These are phyloP conservation scores for Tragelaphus strepsiceros DNA, from an alignment of 2,113 vertebrate genomes.

Conservation along the genomic window DNA sequence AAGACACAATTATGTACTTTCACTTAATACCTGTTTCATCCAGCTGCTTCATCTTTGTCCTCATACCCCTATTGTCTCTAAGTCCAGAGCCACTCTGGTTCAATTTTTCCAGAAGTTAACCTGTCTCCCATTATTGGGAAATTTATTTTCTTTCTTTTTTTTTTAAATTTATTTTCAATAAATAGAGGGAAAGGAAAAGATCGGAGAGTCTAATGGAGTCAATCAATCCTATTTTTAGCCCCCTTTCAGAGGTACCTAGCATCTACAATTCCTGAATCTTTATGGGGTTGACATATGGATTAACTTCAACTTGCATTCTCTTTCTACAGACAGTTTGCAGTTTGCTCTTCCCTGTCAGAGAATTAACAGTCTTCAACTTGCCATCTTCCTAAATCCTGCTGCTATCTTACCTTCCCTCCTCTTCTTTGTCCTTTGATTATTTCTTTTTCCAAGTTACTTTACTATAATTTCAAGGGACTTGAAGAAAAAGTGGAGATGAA, in stretches of 20 bases:
- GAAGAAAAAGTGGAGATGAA: neutral
- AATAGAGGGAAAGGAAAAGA: neutral
- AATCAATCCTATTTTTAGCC: neutral
- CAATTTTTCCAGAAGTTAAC: neutral
- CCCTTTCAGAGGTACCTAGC: neutral
- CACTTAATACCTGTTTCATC: neutral
- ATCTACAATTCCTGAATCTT: neutral
- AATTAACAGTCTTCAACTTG: neutral
- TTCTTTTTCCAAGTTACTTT: slow-evolving; percentile 17
- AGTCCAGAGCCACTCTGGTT: neutral
- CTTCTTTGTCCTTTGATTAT: neutral
- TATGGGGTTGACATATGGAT: neutral
- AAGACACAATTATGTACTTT: neutral
- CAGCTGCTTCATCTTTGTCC: neutral
- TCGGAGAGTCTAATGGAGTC: neutral
- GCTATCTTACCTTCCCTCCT: neutral
- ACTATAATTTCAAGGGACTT: neutral
- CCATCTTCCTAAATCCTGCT: neutral
- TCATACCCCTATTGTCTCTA: neutral
- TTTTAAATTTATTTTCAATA: neutral
- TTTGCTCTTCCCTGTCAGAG: neutral
- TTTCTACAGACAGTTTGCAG: neutral
- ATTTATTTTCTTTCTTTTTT: neutral
- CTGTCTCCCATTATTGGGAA: neutral
- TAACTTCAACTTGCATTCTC: neutral